Evolutionary conservation across 2,797 vertebrate species (phyloP).

Genomic region (Tarsius wallacei): DNA sequence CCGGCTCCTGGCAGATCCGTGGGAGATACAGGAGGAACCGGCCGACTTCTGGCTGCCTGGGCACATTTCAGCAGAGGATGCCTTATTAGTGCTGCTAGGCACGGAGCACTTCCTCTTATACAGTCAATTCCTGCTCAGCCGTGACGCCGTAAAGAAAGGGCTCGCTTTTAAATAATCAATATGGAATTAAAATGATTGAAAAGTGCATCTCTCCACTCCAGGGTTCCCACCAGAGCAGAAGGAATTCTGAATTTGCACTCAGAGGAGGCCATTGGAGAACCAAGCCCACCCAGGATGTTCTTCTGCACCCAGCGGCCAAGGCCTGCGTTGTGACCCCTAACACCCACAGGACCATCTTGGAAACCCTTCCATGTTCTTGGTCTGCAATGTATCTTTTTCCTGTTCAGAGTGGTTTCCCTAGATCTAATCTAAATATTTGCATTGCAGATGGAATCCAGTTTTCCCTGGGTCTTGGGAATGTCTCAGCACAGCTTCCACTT

Average conservation of each 20-base stretch:
- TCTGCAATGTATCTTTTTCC: background rate
- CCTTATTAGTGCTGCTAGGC: background rate
- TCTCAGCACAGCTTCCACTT: background rate
- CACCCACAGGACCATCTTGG: background rate
- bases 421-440: background rate
- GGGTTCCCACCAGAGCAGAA: background rate
- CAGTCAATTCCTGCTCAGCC: no score
- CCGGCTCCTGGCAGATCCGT: background rate
- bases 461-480: background rate
- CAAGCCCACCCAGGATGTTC: background rate
- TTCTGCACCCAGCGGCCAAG: background rate
- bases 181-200: background rate
- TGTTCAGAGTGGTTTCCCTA: background rate
- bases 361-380: background rate
- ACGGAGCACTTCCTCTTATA: fast-evolving
- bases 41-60: fast-evolving
- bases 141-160: background rate
- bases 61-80: fast-evolving
- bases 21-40: background rate
- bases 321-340: background rate
- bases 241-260: background rate
- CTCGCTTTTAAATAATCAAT: slow-evolving; percentile 19
- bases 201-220: background rate
- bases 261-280: background rate
- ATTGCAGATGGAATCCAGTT: background rate